Evolutionary conservation across 2,888 invertebrate genomes (phyloP).

Genomic region (Stenolophus ochropezus): DNA sequence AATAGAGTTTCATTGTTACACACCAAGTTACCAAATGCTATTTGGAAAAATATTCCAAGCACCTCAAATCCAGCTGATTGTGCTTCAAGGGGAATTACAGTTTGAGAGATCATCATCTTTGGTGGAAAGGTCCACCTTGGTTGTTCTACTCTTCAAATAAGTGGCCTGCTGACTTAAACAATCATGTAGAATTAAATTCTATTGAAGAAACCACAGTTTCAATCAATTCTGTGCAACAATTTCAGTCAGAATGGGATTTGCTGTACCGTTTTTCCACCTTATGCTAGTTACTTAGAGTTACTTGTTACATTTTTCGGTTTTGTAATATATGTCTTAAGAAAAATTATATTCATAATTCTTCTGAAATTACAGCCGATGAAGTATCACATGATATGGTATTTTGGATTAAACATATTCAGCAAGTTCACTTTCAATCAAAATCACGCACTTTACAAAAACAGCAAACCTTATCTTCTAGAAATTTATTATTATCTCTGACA

Average conservation of each 20-base stretch:
- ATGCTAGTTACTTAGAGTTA: too few relatives aligned
- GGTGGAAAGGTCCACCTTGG: background rate
- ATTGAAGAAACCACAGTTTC: background rate
- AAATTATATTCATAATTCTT: slow-evolving; percentile 5
- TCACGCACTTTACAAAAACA: background rate
- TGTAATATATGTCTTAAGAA: background rate
- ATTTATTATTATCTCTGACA: background rate
- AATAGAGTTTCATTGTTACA: background rate
- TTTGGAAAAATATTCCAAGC: background rate
- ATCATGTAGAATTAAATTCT: background rate
- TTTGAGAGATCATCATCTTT: background rate
- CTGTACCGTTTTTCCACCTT: background rate
- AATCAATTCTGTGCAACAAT: background rate
- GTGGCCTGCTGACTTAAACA: background rate
- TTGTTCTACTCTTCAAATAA: background rate
- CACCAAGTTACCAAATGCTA: background rate
- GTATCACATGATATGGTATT: background rate
- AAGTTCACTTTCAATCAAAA: background rate
- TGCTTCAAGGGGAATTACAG: background rate
- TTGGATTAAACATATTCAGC: background rate
- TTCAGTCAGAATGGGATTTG: background rate
- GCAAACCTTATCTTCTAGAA: background rate
- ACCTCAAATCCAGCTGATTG: background rate
- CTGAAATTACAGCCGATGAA: background rate
- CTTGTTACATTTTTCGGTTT: slow-evolving; percentile 1